Evolutionary conservation across 2,888 invertebrate species (phyloP).

Genomic region (Patella caerulea): DNA sequence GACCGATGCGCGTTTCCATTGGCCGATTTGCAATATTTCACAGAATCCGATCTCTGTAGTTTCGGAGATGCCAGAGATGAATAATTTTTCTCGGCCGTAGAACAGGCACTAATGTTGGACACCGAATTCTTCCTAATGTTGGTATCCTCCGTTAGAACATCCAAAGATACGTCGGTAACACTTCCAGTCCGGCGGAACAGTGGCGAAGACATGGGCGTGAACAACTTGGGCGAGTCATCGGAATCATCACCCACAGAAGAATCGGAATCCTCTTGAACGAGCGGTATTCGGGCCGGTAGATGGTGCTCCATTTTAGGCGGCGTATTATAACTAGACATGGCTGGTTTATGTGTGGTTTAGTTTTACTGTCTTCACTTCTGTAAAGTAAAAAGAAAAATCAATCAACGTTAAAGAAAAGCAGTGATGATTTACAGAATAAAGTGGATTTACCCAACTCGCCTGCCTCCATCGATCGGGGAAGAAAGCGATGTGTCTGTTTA

Average conservation of each 20-base stretch:
- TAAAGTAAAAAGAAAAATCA: too few species aligned
- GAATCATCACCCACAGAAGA: constrained; percentile 21
- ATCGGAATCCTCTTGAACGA: neutral
- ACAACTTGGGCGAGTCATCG: constrained; percentile 32
- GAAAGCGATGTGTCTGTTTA: too few species aligned
- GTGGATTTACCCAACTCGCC: too few species aligned
- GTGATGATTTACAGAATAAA: too few species aligned
- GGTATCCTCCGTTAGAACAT: neutral
- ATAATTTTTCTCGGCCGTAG: constrained; percentile 25
- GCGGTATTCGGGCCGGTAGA: neutral
- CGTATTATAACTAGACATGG: neutral
- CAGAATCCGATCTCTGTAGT: constrained; percentile 60
- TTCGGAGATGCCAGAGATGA: constrained; percentile 49
- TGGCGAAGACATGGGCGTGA: constrained; percentile 38
- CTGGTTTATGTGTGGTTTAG: too few species aligned
- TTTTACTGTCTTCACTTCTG: too few species aligned
- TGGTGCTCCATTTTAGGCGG: neutral
- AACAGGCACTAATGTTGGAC: constrained; percentile 23
- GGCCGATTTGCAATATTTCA: constrained; percentile 58
- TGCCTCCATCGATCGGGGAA: too few species aligned
- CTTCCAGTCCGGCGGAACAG: constrained; percentile 28
- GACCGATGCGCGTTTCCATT: constrained; percentile 58
- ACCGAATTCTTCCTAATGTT: constrained; percentile 18
- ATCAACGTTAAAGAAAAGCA: too few species aligned
- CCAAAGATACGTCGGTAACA: constrained; percentile 15